Evolutionary conservation across 2,113 vertebrate genomes (phyloP).

Genomic region (Zonotrichia leucophrys): DNA sequence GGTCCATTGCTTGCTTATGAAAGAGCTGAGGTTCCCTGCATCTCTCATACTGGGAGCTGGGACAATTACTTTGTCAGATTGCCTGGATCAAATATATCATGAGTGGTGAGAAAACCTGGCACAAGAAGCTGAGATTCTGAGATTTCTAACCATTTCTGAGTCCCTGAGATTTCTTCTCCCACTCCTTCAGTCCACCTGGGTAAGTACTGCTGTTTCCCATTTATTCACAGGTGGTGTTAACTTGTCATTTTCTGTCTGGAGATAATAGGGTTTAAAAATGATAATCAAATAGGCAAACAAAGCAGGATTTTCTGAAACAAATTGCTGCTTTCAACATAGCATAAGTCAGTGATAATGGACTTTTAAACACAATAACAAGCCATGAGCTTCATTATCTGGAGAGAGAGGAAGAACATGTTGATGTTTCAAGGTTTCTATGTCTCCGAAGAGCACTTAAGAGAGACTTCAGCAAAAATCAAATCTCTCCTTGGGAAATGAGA

Average conservation of each 20-base stretch:
- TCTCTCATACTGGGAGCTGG: not conserved
- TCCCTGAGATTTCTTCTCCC: not conserved
- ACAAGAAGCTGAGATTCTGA: not conserved
- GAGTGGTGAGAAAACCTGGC: not conserved
- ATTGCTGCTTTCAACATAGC: not conserved
- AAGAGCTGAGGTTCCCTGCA: not conserved
- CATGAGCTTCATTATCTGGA: not conserved
- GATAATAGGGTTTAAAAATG: not conserved
- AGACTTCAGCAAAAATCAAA: not conserved
- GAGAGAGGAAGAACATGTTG: not conserved
- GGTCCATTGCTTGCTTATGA: not conserved
- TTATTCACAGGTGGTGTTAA: not conserved
- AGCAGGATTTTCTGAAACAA: not conserved
- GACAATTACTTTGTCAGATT: not conserved
- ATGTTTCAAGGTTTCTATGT: not conserved
- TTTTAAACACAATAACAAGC: not conserved
- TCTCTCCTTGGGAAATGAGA: not conserved
- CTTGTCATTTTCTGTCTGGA: not conserved
- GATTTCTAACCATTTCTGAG: not conserved
- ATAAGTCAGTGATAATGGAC: not conserved
- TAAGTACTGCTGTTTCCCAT: not conserved
- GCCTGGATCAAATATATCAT: not conserved
- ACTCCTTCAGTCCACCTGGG: not conserved
- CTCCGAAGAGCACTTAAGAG: not conserved
- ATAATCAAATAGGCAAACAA: not conserved